Evolutionary conservation across 2,888 invertebrate genomes (phyloP).

Genomic region (Ophion ellenae): DNA sequence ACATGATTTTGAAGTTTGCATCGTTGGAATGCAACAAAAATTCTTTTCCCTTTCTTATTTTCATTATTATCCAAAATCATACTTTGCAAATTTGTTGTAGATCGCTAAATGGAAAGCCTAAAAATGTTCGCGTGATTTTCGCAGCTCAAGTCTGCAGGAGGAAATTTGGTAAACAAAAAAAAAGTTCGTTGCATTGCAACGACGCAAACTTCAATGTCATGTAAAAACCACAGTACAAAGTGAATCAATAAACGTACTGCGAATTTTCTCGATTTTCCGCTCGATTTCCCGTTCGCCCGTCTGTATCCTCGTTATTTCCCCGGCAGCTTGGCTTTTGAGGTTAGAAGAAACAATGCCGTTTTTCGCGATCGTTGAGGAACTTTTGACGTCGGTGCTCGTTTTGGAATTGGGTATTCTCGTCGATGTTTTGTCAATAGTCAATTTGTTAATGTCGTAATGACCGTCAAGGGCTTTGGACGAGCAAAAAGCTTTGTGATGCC

Average conservation of each 20-base stretch:
- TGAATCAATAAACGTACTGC: conserved; percentile 12
- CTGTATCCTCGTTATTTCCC: conserved; percentile 44
- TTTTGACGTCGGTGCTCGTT: neutral
- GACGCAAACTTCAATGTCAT: neutral
- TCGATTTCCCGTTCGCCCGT: conserved; percentile 8
- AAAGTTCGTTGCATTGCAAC: too few species aligned
- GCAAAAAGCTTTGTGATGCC: conserved; percentile 87
- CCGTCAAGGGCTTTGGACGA: conserved; percentile 65
- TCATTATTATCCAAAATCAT: too few species aligned
- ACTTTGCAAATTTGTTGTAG: too few species aligned
- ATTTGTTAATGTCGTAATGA: conserved; percentile 10
- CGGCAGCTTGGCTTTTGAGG: conserved; percentile 35
- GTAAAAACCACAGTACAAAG: neutral
- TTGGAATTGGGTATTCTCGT: neutral
- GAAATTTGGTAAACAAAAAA: too few species aligned
- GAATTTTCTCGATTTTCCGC: conserved; percentile 34
- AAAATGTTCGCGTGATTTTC: too few species aligned
- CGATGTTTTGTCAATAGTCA: neutral
- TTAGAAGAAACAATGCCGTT: conserved; percentile 19
- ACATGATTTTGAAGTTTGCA: too few species aligned
- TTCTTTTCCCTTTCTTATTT: too few species aligned
- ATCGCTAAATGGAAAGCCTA: too few species aligned
- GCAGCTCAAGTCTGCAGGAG: too few species aligned
- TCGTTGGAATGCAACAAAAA: too few species aligned
- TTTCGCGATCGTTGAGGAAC: neutral